Evolutionary conservation across 2,888 invertebrate species (phyloP).

Genomic region (Eupelmus urozonus): DNA sequence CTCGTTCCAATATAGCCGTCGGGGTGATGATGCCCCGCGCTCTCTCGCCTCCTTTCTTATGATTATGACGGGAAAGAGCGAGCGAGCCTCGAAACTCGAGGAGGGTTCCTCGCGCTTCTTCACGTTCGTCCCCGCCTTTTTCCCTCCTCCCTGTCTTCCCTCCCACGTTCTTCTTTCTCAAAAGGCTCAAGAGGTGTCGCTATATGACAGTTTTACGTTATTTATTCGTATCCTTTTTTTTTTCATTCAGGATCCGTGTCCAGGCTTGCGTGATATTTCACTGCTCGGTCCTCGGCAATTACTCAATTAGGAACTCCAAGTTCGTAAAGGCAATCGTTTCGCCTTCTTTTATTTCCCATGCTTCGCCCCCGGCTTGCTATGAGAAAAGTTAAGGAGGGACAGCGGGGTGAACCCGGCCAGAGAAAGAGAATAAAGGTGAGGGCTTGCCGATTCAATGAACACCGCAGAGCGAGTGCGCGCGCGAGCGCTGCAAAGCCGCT

Average conservation of each 20-base stretch:
- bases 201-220: too few relatives aligned
- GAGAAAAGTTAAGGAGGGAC: slow-evolving; percentile 31
- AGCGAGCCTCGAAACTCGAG: not conserved
- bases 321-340: slow-evolving; percentile 39
- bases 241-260: not conserved
- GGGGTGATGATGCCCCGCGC: slow-evolving; percentile 4
- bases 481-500: slow-evolving; percentile 37
- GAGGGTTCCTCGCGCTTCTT: too few relatives aligned
- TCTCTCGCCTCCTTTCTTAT: slow-evolving; percentile 7
- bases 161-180: not conserved
- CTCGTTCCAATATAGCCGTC: not conserved
- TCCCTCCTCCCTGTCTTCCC: not conserved
- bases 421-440: slow-evolving; percentile 6
- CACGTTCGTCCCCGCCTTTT: not conserved
- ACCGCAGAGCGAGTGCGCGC: slow-evolving; percentile 39
- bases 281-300: slow-evolving; percentile 26
- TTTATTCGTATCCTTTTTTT: too few relatives aligned
- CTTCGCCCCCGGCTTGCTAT: slow-evolving; percentile 17
- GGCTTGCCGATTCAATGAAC: slow-evolving; percentile 62
- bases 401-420: too few relatives aligned
- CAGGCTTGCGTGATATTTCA: slow-evolving; percentile 4
- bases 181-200: not conserved
- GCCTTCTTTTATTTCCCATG: slow-evolving; percentile 38
- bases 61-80: not conserved
- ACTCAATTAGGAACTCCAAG: slow-evolving; percentile 52